Base-by-base conservation (phyloP, 1,140 invertebrate species). In the Plutomurus gul region DNA sequence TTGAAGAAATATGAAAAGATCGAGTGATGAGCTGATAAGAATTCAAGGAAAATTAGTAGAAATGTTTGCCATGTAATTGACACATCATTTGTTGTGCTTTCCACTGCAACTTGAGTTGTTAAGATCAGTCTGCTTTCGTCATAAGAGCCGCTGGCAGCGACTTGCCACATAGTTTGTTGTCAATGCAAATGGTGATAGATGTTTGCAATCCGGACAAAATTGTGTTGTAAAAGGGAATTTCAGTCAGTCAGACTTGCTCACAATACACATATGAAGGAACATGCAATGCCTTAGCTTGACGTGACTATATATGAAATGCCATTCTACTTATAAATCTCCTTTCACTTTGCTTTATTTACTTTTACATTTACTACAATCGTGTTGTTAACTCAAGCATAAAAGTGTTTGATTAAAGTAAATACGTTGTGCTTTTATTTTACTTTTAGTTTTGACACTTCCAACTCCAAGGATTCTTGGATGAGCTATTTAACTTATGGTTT, bases 261-360 rank as follows among this genome's bases (percentile, higher is more conserved):
- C n/a, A n/a, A n/a, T n/a, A n/a, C n/a, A n/a, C n/a, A n/a, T n/a
- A n/a, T n/a, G n/a, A n/a, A n/a, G n/a, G n/a, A n/a, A n/a, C n/a
- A n/a, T n/a, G 39, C 39, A 43, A 43, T 3, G 39, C 39, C n/a
- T 43, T 43, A 65, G 30, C 30, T 65, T 65, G 56, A 65, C 56
- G 56, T 65, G 56, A 65, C 56, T 33, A n/a, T n/a, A n/a, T n/a
- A n/a, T n/a, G 27, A n/a, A 27, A 65, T 33, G 4, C 7, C 18
- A 49, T 65, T 65, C 27, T 27, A 8, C 27, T 65, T 65, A 65
- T 25, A n/a, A 33, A n/a, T 51, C 18, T 36, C 56, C 56, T 65
- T 65, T 65, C 56, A 65, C 56, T 65, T 65, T 33, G n/a, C 27
- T 33, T 65, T 33, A 27, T 33, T 65, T 65, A 30, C 56, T n/a